Evolutionary conservation across 2,888 invertebrate species (phyloP), one percentile per base, ranked within the genome.

Genomic region (Stenolophus ochropezus): DNA sequence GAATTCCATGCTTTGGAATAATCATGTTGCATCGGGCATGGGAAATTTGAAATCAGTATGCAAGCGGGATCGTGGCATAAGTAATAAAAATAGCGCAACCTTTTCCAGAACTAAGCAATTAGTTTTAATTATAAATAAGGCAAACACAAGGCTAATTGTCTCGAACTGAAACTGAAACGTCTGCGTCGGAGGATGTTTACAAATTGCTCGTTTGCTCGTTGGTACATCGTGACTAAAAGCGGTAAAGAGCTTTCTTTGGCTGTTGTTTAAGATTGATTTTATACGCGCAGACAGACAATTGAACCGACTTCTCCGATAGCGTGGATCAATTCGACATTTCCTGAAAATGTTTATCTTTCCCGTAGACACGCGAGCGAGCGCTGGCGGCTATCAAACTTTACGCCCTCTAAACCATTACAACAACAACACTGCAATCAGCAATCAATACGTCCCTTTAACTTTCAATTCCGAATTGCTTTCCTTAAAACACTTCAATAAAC

Each of bases 251-350:
- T 75, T 75, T 75, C 75, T 75, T 75, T 75, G 20, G 23, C 21
- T 53, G 42, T 78, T 73, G 53, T 80, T 71, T 73, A 73, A 80
- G 80, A 80, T 80, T 80, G 80, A 80, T 80, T 80, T 80, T 80
- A 80, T 80, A 71, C 73, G 80, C 33, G 71, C 56, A 16, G 73
- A 80, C 80, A 80, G 80, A 80, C 80, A 80, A 80, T 80, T 80
- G 80, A 80, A 73, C 56, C 73, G 80, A 73, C 71, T 80, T 80
- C 69, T 73, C 80, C 73, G 80, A 80, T 80, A 80, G 80, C 80
- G 51, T 71, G 80, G 80, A 80, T 80, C 80, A 80, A 73, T 80
- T 80, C 80, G 80, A 80, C 80, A 80, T 80, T 80, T 80, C 80
- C 80, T 27, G 80, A 56, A 80, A 80, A 53, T 80, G 80, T 80